phyloP scores from a whole-genome alignment of 2,797 vertebrate species.

The Vespertilio murinus region DNA sequence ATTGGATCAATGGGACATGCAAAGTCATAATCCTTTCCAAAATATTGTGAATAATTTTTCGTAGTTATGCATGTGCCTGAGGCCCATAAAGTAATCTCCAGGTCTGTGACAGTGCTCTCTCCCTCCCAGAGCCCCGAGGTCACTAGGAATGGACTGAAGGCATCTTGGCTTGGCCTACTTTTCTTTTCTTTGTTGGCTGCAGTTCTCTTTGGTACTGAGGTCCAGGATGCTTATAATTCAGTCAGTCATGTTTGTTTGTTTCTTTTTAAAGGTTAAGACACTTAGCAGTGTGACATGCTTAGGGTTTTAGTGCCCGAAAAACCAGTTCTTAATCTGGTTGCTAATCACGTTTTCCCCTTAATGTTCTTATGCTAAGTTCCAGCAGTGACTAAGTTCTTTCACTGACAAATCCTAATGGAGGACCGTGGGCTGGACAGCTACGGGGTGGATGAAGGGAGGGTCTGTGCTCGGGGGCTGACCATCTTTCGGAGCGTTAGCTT shows the following conservation, averaged over 20 bases:
- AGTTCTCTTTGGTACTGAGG: background rate
- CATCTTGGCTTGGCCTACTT: background rate
- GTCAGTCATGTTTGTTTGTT: background rate
- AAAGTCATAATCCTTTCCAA: background rate
- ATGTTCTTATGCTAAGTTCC: background rate
- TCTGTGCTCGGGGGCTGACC: background rate
- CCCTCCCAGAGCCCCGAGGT: background rate
- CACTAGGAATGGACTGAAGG: too few species aligned
- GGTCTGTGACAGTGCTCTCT: background rate
- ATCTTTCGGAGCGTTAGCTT: background rate
- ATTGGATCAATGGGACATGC: background rate
- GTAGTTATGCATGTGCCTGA: background rate
- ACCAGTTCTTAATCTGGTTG: slow-evolving; percentile 31
- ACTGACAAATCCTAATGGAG: background rate
- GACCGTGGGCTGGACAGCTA: background rate
- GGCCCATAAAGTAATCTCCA: background rate
- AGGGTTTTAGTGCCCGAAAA: slow-evolving; percentile 30
- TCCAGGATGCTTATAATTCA: background rate
- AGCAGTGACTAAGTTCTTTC: background rate
- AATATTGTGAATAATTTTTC: background rate
- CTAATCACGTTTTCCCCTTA: background rate
- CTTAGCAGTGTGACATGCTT: background rate
- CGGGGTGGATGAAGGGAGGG: background rate
- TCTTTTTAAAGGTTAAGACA: background rate
- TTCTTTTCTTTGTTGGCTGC: background rate